Evolutionary conservation across 2,113 vertebrate species (phyloP).

Genomic region (Narcine bancroftii): DNA sequence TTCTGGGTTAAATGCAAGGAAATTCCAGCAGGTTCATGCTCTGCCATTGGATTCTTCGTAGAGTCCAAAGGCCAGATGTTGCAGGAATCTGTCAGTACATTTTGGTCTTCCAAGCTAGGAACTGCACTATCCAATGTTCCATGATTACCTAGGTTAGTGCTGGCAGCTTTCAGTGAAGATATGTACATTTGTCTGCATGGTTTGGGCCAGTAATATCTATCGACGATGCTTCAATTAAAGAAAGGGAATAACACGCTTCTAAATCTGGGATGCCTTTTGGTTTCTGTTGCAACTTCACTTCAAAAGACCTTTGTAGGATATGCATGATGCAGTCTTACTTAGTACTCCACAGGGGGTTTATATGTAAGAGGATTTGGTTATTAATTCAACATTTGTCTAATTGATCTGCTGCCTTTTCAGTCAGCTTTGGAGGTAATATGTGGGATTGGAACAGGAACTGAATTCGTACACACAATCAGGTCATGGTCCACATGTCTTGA

Average conservation of each 20-base stretch:
- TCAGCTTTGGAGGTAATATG: background rate
- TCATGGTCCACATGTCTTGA: background rate
- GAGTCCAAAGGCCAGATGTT: too few species aligned
- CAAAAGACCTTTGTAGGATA: background rate
- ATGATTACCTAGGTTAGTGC: too few species aligned
- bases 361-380: background rate
- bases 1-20: too few species aligned
- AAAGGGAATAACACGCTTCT: background rate
- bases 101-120: too few species aligned
- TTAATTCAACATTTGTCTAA: constrained; percentile 28
- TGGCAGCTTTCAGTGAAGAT: background rate
- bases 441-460: background rate
- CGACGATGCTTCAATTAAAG: background rate
- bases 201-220: background rate
- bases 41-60: too few species aligned
- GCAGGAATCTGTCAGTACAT: too few species aligned
- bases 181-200: background rate
- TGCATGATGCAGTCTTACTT: background rate
- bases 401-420: background rate
- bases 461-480: background rate
- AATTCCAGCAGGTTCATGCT: too few species aligned
- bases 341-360: background rate
- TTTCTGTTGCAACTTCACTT: background rate
- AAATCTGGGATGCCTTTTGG: background rate
- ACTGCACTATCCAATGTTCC: too few species aligned